Evolutionary conservation across 2,113 vertebrate species (phyloP), one percentile per base, ranked within the genome.

Genomic region (Origma solitaria): DNA sequence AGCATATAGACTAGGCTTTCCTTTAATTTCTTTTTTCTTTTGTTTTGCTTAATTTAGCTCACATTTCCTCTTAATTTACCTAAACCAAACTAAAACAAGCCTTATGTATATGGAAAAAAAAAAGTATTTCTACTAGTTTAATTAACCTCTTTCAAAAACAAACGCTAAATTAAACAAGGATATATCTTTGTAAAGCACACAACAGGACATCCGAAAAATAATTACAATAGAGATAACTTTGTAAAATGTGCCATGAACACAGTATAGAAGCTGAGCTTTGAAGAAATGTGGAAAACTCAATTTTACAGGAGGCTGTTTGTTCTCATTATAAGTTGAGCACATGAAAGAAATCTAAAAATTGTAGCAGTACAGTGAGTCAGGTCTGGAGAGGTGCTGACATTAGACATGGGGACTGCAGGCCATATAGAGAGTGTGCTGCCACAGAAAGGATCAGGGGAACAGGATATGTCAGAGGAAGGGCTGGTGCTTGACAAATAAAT

Each of bases 11-110:
- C 57, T 71, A 72, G 15, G 19, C 12, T 93, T 90, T 86, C 13
- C n/a, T 82, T 82, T 90, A 2, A 50, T 82, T 87, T 68, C 38
- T 93, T 96, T 84, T 25, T 82, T 89, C 42, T 85, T 91, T 76
- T 72, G 21, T 72, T 95, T 85, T 90, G 40, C n/a, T 85, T 90
- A 37, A 65, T 93, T 94, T 82, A 77, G 4, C 37, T 72, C 28
- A 66, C 42, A 85, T 85, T 92, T 92, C n/a, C 45, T 89, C 37
- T 76, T 91, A 79, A 82, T 91, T 92, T 94, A 79, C 49, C 15
- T 82, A 79, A 78, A 89, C 17, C 4, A 82, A 86, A 86, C 15
- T 56, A 58, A 94, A 91, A 56, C 53, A 75, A 57, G 17, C 31
- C 28, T 94, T 78, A 60, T 35, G 14, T 33, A 49, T 13, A n/a